Evolutionary conservation across 2,888 invertebrate species (phyloP).

Genomic region (Julus scandinavius): DNA sequence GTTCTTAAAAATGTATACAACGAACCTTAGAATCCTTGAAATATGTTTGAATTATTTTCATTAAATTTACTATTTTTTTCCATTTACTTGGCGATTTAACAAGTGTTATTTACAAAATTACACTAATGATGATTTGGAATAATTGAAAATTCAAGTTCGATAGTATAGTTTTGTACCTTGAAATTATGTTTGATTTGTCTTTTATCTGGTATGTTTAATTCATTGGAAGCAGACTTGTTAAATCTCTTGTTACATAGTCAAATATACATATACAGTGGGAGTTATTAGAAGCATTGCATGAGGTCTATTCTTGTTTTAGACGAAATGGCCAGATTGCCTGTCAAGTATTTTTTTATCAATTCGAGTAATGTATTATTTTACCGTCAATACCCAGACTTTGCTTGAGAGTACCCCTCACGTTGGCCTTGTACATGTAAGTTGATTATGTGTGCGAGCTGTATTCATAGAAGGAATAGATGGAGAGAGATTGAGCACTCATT

Average conservation of each 20-base stretch:
- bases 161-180: no score
- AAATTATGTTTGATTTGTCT: neutral
- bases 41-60: no score
- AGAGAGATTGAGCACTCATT: constrained; percentile 11
- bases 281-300: neutral
- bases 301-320: neutral
- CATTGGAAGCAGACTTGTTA: neutral
- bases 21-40: no score
- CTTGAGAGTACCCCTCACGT: neutral
- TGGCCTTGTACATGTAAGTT: neutral
- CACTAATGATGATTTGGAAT: no score
- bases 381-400: neutral
- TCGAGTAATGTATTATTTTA: constrained; percentile 8
- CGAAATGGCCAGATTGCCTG: neutral
- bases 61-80: no score
- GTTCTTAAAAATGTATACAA: no score
- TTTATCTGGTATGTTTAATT: neutral
- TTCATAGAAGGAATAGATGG: neutral
- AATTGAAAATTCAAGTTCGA: no score
- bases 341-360: neutral
- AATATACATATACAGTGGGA: no score
- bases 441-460: neutral
- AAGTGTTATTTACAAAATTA: no score
- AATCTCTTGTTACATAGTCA: neutral
- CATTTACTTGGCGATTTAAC: no score